Conservation (phyloP, 2,797 vertebrate species). For the Danionella dracula region DNA sequence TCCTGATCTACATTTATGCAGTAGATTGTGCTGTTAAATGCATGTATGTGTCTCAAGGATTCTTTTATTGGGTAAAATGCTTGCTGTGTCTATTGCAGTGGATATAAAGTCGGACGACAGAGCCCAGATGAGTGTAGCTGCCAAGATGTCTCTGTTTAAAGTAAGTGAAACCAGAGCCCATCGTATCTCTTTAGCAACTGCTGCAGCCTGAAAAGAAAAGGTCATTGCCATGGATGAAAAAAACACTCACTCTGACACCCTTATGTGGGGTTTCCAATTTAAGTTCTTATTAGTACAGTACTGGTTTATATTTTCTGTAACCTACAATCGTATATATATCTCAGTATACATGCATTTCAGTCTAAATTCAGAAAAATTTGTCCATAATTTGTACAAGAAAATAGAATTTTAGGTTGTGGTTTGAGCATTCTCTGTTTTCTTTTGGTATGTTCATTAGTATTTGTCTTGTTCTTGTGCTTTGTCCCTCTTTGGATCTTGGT, state of each 20-base stretch:
- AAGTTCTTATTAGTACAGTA: too few species aligned
- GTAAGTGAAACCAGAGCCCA: constrained; percentile 54
- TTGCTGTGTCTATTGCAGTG: constrained; percentile 47
- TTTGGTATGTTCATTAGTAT: too few species aligned
- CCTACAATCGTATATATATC: too few species aligned
- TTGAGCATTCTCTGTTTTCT: background rate
- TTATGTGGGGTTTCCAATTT: background rate
- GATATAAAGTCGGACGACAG: constrained; percentile 73
- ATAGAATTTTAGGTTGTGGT: too few species aligned
- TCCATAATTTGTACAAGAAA: too few species aligned
- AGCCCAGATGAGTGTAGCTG: constrained; percentile 77
- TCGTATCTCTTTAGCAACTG: constrained; percentile 19
- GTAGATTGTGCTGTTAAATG: background rate
- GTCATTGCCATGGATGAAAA: constrained; percentile 14
- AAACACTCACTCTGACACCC: background rate
- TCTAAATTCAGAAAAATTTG: too few species aligned
- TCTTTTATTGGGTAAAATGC: background rate
- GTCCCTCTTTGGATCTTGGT: background rate
- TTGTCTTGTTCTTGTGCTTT: background rate
- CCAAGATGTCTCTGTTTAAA: constrained; percentile 82
- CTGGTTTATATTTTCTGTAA: too few species aligned
- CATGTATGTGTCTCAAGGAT: background rate
- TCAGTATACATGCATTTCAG: too few species aligned
- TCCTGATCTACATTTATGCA: background rate
- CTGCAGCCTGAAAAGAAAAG: constrained; percentile 39